Evolutionary conservation across 2,888 invertebrate species (phyloP).

Genomic region (Mimachlamys varia): DNA sequence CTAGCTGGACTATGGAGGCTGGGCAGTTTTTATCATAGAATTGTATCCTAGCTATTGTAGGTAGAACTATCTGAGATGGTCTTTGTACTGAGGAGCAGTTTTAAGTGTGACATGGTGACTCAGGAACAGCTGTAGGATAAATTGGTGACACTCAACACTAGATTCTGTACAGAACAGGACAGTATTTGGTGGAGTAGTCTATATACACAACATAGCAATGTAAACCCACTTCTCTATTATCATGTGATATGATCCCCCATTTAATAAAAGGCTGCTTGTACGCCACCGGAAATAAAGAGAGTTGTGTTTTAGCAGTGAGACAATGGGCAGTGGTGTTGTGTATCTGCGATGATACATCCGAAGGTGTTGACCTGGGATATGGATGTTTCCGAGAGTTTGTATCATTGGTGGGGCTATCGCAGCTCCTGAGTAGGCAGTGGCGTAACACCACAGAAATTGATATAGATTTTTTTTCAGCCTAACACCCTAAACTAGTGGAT

Average conservation of each 20-base stretch:
- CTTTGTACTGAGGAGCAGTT: not conserved
- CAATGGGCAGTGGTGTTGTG: not conserved
- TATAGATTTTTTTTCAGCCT: conserved; percentile 4
- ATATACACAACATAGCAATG: not conserved
- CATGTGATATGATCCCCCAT: not conserved
- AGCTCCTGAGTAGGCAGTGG: not conserved
- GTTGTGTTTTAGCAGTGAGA: not conserved
- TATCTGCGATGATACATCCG: not conserved
- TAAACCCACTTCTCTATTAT: not conserved
- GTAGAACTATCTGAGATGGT: not conserved
- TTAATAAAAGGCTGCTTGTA: not conserved
- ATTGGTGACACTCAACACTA: not conserved
- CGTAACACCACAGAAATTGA: conserved; percentile 17
- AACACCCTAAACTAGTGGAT: not conserved
- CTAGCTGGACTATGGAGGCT: not conserved
- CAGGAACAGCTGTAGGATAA: not conserved
- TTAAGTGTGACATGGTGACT: not conserved
- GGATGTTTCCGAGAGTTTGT: not conserved
- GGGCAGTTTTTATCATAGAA: not conserved
- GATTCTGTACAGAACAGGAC: not conserved
- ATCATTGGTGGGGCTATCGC: not conserved
- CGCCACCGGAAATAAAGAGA: not conserved
- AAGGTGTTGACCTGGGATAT: not conserved
- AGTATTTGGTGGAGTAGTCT: not conserved
- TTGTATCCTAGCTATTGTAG: no score